Base-by-base conservation (phyloP, 2,888 invertebrate genomes). In the Polydrusus cervinus region DNA sequence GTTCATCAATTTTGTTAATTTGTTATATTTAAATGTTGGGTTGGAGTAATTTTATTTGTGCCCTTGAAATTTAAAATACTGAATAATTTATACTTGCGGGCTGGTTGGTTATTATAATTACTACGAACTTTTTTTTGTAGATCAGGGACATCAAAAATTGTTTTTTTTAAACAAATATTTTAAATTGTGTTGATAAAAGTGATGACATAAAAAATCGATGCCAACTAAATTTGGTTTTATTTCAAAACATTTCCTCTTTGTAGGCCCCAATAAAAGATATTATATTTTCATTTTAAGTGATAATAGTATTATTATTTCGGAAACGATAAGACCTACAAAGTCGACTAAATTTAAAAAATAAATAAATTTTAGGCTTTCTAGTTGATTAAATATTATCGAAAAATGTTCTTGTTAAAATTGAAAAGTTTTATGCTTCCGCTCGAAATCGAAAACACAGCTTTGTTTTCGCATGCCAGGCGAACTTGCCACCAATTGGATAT, bases 1-100 rank as follows among this genome's bases (percentile, higher is more conserved):
- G n/a, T 67, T 67, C 20, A 53, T 55, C 53, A 51, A 64, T 71
- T 76, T 77, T 76, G 49, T 76, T 79, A 64, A 65, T 57, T 25
- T 70, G 47, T 57, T 60, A 34, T 34, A 30, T 47, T 69, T 53
- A 30, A 51, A 38, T 45, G 40, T 53, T 67, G 18, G 16, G 18
- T 16, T 43, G 30, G 20, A 51, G 45, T 55, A 47, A 55, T 71
- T 65, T 57, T 65, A 71, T 71, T 64, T 55, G 40, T 43, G 34
- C 51, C 43, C 38, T 16, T 43, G 60, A 13, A 10, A 16, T 38
- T 38, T 7, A 60, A 60, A 16, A 11, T 16, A 60, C 16, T 38
- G 38, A 60, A 60, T 60, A 60, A 55, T 18, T 34, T 60, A 60
- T 60, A 60, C 34, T 71, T 62, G 62, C 45, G 71, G 71, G 65